Evolutionary conservation across 2,797 vertebrate species (phyloP).

Genomic region (Pachyuromys duprasi): DNA sequence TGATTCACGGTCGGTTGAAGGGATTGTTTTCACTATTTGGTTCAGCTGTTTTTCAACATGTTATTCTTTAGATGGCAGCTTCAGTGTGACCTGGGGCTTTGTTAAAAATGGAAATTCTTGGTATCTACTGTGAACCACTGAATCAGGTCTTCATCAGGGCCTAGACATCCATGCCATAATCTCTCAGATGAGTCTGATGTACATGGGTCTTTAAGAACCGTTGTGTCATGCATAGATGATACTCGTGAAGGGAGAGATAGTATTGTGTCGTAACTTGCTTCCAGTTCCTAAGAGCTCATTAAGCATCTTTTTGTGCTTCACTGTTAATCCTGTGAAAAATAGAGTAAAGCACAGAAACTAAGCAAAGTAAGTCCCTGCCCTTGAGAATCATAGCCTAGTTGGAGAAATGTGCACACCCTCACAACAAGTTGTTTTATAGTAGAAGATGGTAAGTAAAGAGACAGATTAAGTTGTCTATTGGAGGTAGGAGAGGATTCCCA

Average conservation of each 20-base stretch:
- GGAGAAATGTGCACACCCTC: background rate
- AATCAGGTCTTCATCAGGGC: background rate
- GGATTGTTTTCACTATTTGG: background rate
- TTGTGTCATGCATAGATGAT: background rate
- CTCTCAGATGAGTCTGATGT: background rate
- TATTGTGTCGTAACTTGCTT: background rate
- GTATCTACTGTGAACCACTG: background rate
- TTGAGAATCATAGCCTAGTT: background rate
- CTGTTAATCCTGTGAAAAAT: conserved; percentile 12
- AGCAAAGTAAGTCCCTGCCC: background rate
- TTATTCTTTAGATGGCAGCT: background rate
- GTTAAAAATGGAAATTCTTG: background rate
- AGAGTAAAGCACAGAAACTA: background rate
- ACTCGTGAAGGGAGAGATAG: background rate
- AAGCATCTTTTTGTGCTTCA: background rate
- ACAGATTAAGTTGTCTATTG: background rate
- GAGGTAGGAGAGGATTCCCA: conserved; percentile 1
- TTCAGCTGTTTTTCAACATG: background rate
- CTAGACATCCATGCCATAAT: background rate
- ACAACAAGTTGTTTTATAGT: background rate
- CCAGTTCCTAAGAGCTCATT: background rate
- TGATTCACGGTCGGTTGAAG: background rate
- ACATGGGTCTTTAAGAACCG: background rate
- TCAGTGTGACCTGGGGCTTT: background rate
- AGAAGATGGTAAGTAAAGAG: background rate